A percentile compares a stretch with the other conserved stretches of the same genome.
phyloP scores from a whole-genome alignment of 2,888 invertebrate species.

The Ferrisia virgata region DNA sequence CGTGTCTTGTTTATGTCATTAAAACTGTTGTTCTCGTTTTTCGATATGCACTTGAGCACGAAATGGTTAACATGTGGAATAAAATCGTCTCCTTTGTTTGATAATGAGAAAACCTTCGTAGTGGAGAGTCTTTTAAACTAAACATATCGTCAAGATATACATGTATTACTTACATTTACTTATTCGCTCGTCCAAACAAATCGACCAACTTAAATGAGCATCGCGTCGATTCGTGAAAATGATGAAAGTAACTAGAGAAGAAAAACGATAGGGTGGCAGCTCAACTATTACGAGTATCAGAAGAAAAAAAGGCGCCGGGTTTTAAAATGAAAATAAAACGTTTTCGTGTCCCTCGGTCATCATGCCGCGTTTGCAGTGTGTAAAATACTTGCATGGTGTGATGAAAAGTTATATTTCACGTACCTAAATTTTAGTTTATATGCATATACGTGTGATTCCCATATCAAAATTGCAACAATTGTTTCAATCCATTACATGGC shows the following conservation, averaged over 20 bases:
- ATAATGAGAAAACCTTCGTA: neutral
- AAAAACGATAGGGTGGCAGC: neutral
- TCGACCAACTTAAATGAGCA: neutral
- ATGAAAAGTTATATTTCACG: neutral
- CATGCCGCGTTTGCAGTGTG: neutral
- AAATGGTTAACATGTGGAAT: neutral
- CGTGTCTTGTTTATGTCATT: neutral
- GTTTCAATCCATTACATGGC: slow-evolving; percentile 10
- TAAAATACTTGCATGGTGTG: neutral
- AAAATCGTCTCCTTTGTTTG: neutral
- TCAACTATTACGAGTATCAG: neutral
- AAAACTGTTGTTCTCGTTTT: neutral
- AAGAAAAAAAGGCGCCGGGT: neutral
- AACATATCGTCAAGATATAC: neutral
- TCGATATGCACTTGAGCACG: neutral
- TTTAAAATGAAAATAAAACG: slow-evolving; percentile 14
- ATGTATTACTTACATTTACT: neutral
- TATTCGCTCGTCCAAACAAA: neutral
- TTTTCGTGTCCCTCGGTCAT: no score
- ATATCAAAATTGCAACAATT: neutral
- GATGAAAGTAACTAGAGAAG: neutral
- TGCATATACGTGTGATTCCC: neutral
- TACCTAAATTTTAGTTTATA: neutral
- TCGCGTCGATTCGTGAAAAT: neutral
- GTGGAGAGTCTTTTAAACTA: neutral